phyloP scores from a whole-genome alignment of 2,113 vertebrate species.

The Heterocephalus glaber region DNA sequence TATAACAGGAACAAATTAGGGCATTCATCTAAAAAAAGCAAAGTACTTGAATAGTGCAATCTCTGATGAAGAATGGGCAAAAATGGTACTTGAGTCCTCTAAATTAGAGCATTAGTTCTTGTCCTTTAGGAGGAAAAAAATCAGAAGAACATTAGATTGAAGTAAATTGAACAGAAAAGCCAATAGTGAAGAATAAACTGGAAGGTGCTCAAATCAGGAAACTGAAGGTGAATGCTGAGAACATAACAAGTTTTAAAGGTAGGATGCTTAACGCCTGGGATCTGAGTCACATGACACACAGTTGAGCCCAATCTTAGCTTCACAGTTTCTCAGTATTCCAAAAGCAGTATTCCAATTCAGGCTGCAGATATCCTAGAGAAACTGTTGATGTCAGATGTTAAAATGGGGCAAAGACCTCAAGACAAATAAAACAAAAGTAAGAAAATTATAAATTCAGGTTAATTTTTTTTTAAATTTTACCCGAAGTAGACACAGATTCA shows the following conservation, averaged over 20 bases:
- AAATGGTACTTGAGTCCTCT: constrained; percentile 76
- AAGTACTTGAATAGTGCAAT: constrained; percentile 81
- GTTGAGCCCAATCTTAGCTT: constrained; percentile 16
- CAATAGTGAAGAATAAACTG: constrained; percentile 70
- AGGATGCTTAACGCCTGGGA: constrained; percentile 57
- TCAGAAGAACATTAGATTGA: constrained; percentile 70
- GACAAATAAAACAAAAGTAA: constrained; percentile 33
- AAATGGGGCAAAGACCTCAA: constrained; percentile 28
- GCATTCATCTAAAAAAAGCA: constrained; percentile 79
- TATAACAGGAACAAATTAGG: constrained; percentile 78
- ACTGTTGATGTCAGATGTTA: not conserved
- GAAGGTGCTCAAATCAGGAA: constrained; percentile 75
- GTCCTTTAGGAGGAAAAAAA: constrained; percentile 64
- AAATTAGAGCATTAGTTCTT: constrained; percentile 80
- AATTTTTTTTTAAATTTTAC: not conserved
- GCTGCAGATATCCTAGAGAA: not conserved
- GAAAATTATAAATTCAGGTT: constrained; percentile 3
- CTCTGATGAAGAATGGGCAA: constrained; percentile 80
- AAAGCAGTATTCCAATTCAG: constrained; percentile 56
- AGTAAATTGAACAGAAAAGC: constrained; percentile 76
- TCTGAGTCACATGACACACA: constrained; percentile 25
- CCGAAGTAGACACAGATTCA: not conserved
- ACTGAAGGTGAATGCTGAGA: constrained; percentile 71
- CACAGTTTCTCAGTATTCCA: constrained; percentile 70
- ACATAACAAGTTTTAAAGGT: constrained; percentile 69